Evolutionary conservation across 1,140 invertebrate species (phyloP).

Genomic region (Melanaphis sacchari): DNA sequence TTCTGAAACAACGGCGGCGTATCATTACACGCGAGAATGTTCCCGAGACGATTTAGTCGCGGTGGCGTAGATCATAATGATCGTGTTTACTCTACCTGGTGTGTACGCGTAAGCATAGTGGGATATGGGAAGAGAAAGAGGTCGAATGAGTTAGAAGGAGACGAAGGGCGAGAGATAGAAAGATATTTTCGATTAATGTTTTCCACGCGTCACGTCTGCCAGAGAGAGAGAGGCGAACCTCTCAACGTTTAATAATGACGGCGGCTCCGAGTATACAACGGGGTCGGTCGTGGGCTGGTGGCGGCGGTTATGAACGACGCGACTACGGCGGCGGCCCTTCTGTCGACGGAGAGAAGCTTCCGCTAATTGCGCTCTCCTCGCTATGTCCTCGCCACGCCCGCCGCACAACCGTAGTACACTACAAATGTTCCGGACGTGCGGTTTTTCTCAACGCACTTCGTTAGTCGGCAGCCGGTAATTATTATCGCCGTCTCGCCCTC

Average conservation of each 20-base stretch:
- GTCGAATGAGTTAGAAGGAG: not conserved
- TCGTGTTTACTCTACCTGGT: slow-evolving; percentile 47
- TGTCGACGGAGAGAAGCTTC: slow-evolving; percentile 46
- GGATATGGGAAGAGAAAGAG: not conserved
- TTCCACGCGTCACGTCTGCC: slow-evolving; percentile 22
- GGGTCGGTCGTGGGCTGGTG: slow-evolving; percentile 3
- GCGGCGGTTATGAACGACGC: slow-evolving; percentile 17
- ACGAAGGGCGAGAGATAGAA: not conserved
- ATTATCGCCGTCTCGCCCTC: slow-evolving; percentile 20
- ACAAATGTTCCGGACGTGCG: slow-evolving; percentile 55
- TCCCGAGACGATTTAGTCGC: not conserved
- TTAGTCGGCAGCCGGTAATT: slow-evolving; percentile 56
- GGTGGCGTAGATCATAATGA: slow-evolving; percentile 15
- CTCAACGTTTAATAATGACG: slow-evolving; percentile 48
- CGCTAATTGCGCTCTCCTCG: slow-evolving; percentile 36
- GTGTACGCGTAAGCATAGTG: not conserved
- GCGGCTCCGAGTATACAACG: not conserved
- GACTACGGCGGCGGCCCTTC: not conserved
- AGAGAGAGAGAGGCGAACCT: not conserved
- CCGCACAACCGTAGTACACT: not conserved
- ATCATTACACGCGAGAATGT: slow-evolving; percentile 25
- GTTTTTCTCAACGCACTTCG: slow-evolving; percentile 54
- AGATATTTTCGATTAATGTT: slow-evolving; percentile 50
- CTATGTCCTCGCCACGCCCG: not conserved
- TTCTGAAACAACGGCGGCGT: not conserved